A percentile compares a stretch with the other conserved stretches of the same genome.
Evolutionary conservation across 2,797 vertebrate genomes (phyloP).

Genomic region (Lophotriccus pileatus): DNA sequence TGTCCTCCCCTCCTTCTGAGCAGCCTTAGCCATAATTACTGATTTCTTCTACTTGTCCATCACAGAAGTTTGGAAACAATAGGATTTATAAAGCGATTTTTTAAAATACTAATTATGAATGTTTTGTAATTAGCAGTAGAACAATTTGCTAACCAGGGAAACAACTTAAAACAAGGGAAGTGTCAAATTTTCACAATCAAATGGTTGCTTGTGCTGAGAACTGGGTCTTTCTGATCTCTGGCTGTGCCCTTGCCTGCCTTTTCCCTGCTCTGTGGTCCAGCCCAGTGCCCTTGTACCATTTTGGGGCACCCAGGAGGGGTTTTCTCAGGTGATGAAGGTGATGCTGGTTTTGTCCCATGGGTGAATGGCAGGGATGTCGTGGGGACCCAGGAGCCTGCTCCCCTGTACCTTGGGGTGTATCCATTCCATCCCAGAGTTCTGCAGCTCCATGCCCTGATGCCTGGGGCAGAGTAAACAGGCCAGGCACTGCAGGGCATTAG

Average conservation of each 20-base stretch:
- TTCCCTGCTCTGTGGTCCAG: rapidly evolving
- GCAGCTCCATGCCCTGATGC: neutral
- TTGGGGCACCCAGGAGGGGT: neutral
- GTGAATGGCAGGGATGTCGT: neutral
- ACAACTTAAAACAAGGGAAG: neutral
- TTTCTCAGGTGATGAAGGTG: neutral
- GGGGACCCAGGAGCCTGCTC: neutral
- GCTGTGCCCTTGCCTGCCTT: neutral
- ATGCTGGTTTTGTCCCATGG: neutral
- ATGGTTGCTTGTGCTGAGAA: neutral
- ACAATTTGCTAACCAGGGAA: neutral
- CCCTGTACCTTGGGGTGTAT: rapidly evolving
- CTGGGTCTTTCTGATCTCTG: neutral
- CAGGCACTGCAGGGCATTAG: neutral
- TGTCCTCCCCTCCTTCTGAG: neutral
- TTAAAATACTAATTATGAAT: neutral
- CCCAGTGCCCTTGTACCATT: neutral
- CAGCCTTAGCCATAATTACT: constrained; percentile 1
- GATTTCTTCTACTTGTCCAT: constrained; percentile 17
- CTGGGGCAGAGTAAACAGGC: neutral
- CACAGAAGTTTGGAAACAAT: neutral
- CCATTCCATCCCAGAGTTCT: neutral
- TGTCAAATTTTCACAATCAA: neutral
- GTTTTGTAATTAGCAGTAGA: constrained; percentile 21
- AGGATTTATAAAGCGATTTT: neutral